Percentiles rank a stretch among this genome's conserved stretches.
These are phyloP conservation scores for Adelosebastes latens DNA, from an alignment of 2,797 vertebrate species.

Conservation along the genomic window DNA sequence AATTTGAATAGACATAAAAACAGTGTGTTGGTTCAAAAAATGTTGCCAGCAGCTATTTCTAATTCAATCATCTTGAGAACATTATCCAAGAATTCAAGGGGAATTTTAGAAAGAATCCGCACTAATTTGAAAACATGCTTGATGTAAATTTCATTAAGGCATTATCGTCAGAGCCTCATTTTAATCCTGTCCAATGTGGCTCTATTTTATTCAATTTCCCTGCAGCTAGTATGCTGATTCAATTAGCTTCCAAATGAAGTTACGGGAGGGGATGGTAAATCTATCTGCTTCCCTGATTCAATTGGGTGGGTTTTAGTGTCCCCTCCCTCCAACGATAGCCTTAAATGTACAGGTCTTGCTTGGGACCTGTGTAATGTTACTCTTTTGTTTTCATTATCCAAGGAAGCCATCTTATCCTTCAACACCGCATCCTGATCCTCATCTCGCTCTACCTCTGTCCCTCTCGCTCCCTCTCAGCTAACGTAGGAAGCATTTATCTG, in stretches of 20 bases:
- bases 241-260: conserved; percentile 78
- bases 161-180: conserved; percentile 59
- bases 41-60: background rate
- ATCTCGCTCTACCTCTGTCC: conserved; percentile 19
- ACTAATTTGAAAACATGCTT: conserved; percentile 54
- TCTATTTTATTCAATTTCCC: conserved; percentile 70
- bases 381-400: conserved; percentile 70
- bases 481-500: conserved; percentile 64
- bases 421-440: conserved; percentile 39
- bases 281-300: conserved; percentile 72
- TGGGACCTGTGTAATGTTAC: conserved; percentile 54
- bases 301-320: conserved; percentile 59
- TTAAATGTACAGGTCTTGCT: conserved; percentile 49
- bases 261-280: conserved; percentile 66
- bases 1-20: conserved; percentile 22
- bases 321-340: conserved; percentile 27
- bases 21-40: conserved; percentile 8
- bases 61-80: conserved; percentile 34
- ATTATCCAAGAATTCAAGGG: conserved; percentile 50
- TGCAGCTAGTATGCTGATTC: conserved; percentile 73
- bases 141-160: conserved; percentile 63
- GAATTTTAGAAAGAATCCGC: conserved; percentile 33
- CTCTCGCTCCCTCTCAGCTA: conserved; percentile 36
- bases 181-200: conserved; percentile 58
- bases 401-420: conserved; percentile 68